Evolutionary conservation across 92 coral and sea anemone genomes (phyloP).

Genomic region (Ricordea florida): DNA sequence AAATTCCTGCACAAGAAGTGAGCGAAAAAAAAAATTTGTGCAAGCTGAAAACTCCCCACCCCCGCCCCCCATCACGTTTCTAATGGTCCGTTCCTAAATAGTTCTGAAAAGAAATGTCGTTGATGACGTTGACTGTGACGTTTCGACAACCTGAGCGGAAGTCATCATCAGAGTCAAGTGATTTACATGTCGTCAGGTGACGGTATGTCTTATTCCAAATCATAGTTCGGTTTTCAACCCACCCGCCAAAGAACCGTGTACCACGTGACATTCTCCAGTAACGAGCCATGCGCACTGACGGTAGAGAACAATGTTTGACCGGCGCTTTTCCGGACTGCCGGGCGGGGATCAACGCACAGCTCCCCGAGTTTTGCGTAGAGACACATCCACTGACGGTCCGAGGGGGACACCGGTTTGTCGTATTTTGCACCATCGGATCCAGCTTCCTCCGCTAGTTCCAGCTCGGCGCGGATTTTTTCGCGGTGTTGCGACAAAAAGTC

Average conservation of each 20-base stretch:
- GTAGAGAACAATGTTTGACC: constrained; percentile 99
- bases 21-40: too few species aligned
- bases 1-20: too few species aligned
- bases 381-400: constrained; percentile 99
- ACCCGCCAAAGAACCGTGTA: constrained; percentile 99
- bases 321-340: constrained; percentile 98
- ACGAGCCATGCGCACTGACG: constrained; percentile 93
- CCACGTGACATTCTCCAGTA: constrained; percentile 92
- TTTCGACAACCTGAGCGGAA: too few species aligned
- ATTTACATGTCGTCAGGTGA: too few species aligned
- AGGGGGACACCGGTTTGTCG: constrained; percentile 91
- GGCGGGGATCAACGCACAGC: constrained; percentile 97
- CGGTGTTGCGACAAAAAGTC: constrained; percentile 96
- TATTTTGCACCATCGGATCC: constrained; percentile 61
- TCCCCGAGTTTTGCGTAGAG: constrained; percentile 95
- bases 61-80: too few species aligned
- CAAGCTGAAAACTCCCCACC: too few species aligned
- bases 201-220: too few species aligned
- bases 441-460: constrained; percentile 55
- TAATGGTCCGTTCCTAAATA: too few species aligned
- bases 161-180: too few species aligned
- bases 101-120: too few species aligned
- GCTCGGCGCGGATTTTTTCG: constrained; percentile 79
- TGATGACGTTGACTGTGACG: too few species aligned
- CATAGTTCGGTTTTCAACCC: not conserved